These are phyloP conservation scores for Chloroceryle inda DNA, from an alignment of 2,797 vertebrate species.

Conservation along the genomic window DNA sequence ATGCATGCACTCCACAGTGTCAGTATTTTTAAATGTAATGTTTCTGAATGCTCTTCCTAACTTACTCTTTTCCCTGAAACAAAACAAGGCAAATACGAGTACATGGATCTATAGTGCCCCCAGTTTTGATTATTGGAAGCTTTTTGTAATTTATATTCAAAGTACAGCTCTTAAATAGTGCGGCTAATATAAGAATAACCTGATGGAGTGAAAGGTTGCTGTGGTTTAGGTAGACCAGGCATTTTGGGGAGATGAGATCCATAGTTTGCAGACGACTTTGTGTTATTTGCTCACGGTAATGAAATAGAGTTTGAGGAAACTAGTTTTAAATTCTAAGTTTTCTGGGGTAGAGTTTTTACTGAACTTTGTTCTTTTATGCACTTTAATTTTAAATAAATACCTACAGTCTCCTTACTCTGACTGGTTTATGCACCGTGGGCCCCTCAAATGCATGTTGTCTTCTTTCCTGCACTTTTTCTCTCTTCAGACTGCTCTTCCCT, in stretches of 20 bases:
- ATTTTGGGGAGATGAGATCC: neutral
- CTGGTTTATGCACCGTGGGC: neutral
- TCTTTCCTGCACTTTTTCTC: neutral
- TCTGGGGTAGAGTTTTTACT: neutral
- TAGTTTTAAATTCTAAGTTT: neutral
- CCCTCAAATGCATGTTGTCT: neutral
- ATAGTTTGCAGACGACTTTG: neutral
- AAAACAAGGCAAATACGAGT: neutral
- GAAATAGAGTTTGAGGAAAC: neutral
- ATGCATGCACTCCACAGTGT: neutral
- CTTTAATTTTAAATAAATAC: neutral
- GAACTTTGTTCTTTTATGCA: neutral
- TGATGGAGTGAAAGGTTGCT: neutral
- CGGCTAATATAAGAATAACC: neutral
- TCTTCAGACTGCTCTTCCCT: neutral
- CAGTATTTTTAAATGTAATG: neutral
- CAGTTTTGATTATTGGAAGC: neutral
- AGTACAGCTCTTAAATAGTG: neutral
- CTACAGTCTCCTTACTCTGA: neutral
- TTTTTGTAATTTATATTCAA: neutral
- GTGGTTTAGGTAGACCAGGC: neutral
- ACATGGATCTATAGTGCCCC: neutral
- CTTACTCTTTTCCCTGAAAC: neutral
- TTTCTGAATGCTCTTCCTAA: neutral
- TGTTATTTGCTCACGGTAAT: slow-evolving; percentile 23